These are phyloP conservation scores for Hypomesus transpacificus DNA, from an alignment of 2,113 vertebrate species.

Conservation along the genomic window DNA sequence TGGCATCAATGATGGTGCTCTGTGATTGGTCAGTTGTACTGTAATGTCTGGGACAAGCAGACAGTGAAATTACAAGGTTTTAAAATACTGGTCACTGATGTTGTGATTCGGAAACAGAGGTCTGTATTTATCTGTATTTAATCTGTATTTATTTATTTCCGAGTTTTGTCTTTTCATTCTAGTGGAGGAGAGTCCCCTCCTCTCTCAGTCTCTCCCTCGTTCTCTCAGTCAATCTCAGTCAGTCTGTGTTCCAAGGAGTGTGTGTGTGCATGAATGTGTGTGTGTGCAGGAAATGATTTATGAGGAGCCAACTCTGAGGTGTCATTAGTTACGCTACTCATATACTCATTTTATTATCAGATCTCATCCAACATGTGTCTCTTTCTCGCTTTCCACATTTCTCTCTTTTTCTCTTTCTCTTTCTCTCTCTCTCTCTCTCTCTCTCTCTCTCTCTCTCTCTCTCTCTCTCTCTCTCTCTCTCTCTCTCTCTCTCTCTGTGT, in stretches of 20 bases:
- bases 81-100: no score
- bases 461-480: no score
- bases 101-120: no score
- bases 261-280: background rate
- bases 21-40: no score
- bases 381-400: background rate
- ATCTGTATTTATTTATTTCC: background rate
- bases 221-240: background rate
- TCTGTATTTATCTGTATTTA: background rate
- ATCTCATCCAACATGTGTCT: background rate
- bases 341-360: background rate
- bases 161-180: background rate
- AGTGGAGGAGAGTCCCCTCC: no score
- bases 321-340: slow-evolving; percentile 1
- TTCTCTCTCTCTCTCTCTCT: background rate
- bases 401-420: background rate
- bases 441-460: background rate
- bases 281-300: slow-evolving; percentile 41
- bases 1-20: no score
- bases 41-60: no score
- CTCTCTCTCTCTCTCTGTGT: slow-evolving; percentile 1
- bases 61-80: no score
- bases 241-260: background rate
- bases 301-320: slow-evolving; percentile 32
- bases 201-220: background rate